Evolutionary conservation across 2,888 invertebrate species (phyloP).

Genomic region (Coelopa pilipes): DNA sequence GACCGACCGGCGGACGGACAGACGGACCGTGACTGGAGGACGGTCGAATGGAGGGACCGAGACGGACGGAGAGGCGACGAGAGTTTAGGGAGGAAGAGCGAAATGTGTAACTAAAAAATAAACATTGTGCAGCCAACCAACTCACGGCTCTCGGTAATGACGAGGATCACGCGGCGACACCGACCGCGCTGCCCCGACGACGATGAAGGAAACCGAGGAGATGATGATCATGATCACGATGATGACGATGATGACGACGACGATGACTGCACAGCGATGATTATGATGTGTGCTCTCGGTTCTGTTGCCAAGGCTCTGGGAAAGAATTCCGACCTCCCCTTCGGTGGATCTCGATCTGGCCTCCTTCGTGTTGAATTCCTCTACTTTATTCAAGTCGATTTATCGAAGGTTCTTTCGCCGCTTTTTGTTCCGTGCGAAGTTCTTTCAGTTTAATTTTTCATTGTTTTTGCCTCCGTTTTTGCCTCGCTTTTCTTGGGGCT

Average conservation of each 20-base stretch:
- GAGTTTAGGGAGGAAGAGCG: too few relatives aligned
- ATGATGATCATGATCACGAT: slow-evolving; percentile 3
- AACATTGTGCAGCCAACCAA: too few relatives aligned
- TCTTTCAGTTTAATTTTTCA: too few relatives aligned
- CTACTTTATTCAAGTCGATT: background rate
- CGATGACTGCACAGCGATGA: slow-evolving; percentile 4
- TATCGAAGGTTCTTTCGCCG: background rate
- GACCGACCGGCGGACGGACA: background rate
- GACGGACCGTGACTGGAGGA: slow-evolving; percentile 12
- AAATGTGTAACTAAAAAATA: background rate
- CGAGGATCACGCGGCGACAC: slow-evolving; percentile 17
- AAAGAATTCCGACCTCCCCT: slow-evolving; percentile 5
- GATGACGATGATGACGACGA: slow-evolving; percentile 8
- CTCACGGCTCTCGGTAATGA: too few relatives aligned
- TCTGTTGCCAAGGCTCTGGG: slow-evolving; percentile 22
- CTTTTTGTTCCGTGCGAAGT: background rate
- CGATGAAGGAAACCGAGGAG: too few relatives aligned
- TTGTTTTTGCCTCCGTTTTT: background rate
- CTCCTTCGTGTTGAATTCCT: background rate
- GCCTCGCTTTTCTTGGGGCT: background rate
- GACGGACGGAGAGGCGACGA: too few relatives aligned
- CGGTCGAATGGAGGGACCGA: too few relatives aligned
- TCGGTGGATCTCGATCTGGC: background rate
- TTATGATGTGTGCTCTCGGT: background rate
- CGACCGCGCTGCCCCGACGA: slow-evolving; percentile 1